Evolutionary conservation across 1,140 invertebrate genomes (phyloP).

Genomic region (Cepaea nemoralis): DNA sequence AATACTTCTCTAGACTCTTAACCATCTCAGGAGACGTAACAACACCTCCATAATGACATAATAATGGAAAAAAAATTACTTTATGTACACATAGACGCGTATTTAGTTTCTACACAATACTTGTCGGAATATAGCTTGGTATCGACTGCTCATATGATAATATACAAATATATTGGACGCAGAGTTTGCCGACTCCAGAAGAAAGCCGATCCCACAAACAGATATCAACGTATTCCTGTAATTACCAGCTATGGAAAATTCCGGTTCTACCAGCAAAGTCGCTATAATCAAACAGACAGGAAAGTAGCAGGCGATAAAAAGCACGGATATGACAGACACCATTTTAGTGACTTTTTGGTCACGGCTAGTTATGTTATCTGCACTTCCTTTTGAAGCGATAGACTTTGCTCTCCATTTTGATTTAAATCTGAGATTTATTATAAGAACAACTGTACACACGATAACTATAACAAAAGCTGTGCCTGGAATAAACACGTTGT

Average conservation of each 20-base stretch:
- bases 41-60: no score
- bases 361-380: not conserved
- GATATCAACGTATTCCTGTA: not conserved
- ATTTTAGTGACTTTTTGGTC: slow-evolving; percentile 8
- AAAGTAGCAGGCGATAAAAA: not conserved
- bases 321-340: not conserved
- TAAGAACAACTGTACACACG: not conserved
- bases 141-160: slow-evolving; percentile 15
- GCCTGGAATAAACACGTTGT: slow-evolving; percentile 7
- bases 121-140: not conserved
- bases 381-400: no score
- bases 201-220: not conserved
- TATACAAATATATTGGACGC: slow-evolving; percentile 20
- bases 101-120: no score
- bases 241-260: slow-evolving; percentile 9
- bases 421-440: not conserved
- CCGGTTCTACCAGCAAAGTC: not conserved
- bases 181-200: slow-evolving; percentile 9
- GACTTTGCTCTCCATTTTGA: not conserved
- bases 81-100: no score
- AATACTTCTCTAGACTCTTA: no score
- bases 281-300: slow-evolving; percentile 9
- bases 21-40: no score
- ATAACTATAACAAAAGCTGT: not conserved
- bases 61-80: no score